Conservation (phyloP, 2,113 vertebrate species). For the Sebastes fasciatus region DNA sequence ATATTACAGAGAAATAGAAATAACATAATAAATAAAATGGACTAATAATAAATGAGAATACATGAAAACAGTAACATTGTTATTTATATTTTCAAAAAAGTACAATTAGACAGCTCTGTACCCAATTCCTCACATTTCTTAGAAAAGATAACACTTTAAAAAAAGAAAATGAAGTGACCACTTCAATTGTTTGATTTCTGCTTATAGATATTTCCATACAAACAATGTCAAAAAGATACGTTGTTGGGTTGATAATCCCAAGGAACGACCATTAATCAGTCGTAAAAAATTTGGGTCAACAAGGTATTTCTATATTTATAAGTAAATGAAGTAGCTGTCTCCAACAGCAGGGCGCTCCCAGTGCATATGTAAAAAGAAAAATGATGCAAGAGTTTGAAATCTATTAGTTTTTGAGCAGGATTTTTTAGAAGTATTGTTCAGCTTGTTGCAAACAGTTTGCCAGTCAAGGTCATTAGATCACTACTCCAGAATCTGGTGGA, state of each 20-base stretch:
- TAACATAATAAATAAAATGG: not conserved
- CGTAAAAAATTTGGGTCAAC: not conserved
- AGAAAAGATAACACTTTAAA: not conserved
- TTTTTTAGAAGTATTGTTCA: not conserved
- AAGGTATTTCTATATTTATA: not conserved
- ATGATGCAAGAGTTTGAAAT: constrained; percentile 6
- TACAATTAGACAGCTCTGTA: not conserved
- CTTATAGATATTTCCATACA: not conserved
- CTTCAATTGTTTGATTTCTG: not conserved
- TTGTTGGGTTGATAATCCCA: not conserved
- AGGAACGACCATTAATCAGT: not conserved
- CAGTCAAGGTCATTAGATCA: not conserved
- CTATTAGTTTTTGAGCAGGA: not conserved
- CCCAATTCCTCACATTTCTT: not conserved
- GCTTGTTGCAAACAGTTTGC: not conserved
- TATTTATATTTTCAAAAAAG: not conserved
- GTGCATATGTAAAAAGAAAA: not conserved
- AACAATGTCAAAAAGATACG: not conserved
- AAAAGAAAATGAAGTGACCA: not conserved
- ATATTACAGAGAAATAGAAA: not conserved
- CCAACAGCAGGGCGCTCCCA: not conserved
- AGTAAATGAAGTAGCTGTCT: not conserved
- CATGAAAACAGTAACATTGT: not conserved
- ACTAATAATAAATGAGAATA: not conserved
- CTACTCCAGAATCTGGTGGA: not conserved